These are phyloP conservation scores for Tyrannus savana DNA, from an alignment of 2,113 vertebrate genomes.

Conservation along the genomic window DNA sequence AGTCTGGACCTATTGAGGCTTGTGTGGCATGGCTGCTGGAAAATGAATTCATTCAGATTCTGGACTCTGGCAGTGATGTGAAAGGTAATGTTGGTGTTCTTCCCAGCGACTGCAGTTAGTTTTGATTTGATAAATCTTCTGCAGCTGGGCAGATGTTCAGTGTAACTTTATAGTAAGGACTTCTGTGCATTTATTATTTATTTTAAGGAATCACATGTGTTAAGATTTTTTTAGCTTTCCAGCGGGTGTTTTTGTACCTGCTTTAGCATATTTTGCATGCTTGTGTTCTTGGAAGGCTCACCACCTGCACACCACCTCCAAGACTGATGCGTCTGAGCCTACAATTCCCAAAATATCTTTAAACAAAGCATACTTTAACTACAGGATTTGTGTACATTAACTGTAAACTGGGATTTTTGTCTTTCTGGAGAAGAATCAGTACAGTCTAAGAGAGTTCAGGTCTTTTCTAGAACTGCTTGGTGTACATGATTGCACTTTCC, in stretches of 20 bases:
- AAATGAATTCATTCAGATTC: constrained; percentile 91
- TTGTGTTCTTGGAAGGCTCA: not conserved
- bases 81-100: constrained; percentile 70
- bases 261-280: not conserved
- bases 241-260: not conserved
- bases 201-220: not conserved
- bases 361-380: not conserved
- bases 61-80: constrained; percentile 66
- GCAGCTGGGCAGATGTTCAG: not conserved
- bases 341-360: not conserved
- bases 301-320: not conserved
- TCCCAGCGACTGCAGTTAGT: not conserved
- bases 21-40: constrained; percentile 92
- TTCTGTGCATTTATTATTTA: not conserved
- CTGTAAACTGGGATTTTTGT: not conserved
- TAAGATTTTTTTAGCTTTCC: not conserved
- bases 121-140: not conserved
- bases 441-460: not conserved
- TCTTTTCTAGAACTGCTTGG: not conserved
- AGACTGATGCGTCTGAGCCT: not conserved
- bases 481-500: not conserved
- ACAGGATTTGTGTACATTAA: not conserved
- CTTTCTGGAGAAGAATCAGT: not conserved
- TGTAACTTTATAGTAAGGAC: not conserved
- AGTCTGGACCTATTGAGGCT: constrained; percentile 82